phyloP scores from a whole-genome alignment of 2,797 vertebrate genomes.

The Pelochelys cantorii region DNA sequence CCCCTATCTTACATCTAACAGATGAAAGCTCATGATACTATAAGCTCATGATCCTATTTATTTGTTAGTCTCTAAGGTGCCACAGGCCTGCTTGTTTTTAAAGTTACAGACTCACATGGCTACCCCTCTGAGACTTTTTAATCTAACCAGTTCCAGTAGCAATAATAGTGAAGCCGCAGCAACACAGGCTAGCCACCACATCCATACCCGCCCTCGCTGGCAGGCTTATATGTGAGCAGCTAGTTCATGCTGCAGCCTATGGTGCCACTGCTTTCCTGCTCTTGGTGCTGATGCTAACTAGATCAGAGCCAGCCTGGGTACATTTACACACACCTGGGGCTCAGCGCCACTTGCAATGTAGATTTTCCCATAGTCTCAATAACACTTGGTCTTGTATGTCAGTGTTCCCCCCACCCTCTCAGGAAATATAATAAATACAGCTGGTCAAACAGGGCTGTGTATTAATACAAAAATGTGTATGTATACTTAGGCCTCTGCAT shows the following conservation, averaged over 20 bases:
- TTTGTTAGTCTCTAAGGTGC: no score
- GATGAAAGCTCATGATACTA: no score
- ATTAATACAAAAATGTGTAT: not conserved
- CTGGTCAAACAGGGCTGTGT: not conserved
- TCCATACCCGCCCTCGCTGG: not conserved
- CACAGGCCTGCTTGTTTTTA: no score
- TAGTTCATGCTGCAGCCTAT: not conserved
- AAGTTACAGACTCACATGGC: no score
- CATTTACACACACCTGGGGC: not conserved
- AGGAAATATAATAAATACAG: not conserved
- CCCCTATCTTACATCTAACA: no score
- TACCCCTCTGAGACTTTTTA: not conserved
- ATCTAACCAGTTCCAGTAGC: not conserved
- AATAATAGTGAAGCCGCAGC: not conserved
- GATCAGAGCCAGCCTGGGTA: not conserved
- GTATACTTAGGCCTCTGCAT: not conserved
- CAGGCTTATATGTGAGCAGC: not conserved
- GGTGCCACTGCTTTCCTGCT: not conserved
- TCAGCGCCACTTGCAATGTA: not conserved
- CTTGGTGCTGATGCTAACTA: not conserved
- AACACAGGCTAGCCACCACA: not conserved
- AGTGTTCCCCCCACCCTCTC: not conserved
- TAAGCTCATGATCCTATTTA: no score
- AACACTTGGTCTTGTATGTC: not conserved
- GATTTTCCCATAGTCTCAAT: not conserved